Conservation (phyloP, 2,797 vertebrate species). For the Tragopan temminckii region DNA sequence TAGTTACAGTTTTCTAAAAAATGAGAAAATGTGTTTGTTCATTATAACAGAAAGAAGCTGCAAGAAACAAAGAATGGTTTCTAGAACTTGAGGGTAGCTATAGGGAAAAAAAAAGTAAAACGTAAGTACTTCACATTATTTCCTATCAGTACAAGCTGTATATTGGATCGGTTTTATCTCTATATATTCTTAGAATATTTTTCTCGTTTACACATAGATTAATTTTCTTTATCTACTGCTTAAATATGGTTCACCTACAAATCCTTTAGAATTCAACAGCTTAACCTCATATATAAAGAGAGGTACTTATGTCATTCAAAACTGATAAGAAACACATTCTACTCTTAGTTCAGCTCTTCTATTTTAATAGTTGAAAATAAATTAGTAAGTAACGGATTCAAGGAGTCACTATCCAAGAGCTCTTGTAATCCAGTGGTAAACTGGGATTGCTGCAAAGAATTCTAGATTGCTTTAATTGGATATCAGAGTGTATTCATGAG, state of each 20-base stretch:
- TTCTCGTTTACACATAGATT: constrained; percentile 58
- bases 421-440: constrained; percentile 63
- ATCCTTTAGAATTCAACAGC: constrained; percentile 59
- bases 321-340: constrained; percentile 60
- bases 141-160: background rate
- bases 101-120: background rate
- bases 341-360: constrained; percentile 19
- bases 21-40: background rate
- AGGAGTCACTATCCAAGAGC: constrained; percentile 40
- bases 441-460: constrained; percentile 13
- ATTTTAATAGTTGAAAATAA: constrained; percentile 50
- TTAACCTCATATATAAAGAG: constrained; percentile 62
- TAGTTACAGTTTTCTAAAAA: background rate
- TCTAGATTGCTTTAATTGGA: background rate
- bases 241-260: constrained; percentile 59
- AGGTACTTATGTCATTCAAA: constrained; percentile 57
- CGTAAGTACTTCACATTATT: background rate
- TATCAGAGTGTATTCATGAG: background rate
- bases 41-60: background rate
- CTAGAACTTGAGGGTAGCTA: background rate
- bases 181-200: constrained; percentile 38
- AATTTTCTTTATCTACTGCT: constrained; percentile 76
- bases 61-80: background rate
- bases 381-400: constrained; percentile 48
- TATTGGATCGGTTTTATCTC: constrained; percentile 55